Evolutionary conservation across 2,797 vertebrate genomes (phyloP).

Genomic region (Pelodytes ibericus): DNA sequence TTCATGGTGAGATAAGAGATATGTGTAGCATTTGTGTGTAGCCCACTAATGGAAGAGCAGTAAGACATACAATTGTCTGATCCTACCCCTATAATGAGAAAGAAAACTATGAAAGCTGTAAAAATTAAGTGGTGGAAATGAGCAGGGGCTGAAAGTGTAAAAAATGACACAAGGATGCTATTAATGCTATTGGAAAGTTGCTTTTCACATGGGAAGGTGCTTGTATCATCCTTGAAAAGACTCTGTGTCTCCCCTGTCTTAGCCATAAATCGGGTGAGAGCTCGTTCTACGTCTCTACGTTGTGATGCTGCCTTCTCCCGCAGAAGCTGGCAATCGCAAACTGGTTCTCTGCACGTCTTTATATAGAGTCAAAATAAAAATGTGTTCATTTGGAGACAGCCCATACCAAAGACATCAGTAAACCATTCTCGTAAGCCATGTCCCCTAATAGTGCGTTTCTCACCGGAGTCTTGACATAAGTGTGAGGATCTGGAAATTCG

Average conservation of each 20-base stretch:
- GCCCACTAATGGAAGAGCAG: no score
- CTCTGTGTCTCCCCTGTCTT: constrained; percentile 96
- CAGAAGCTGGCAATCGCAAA: constrained; percentile 93
- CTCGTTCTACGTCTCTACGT: constrained; percentile 91
- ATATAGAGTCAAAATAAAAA: neutral
- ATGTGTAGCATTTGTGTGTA: no score
- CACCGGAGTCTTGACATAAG: constrained; percentile 98
- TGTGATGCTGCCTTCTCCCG: constrained; percentile 95
- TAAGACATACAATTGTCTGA: no score
- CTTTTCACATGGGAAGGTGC: constrained; percentile 86
- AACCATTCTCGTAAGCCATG: no score
- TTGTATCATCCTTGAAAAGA: constrained; percentile 94
- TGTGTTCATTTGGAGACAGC: neutral
- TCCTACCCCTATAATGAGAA: no score
- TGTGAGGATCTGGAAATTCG: constrained; percentile 97
- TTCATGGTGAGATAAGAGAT: no score
- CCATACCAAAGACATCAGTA: no score
- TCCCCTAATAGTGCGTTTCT: constrained; percentile 61
- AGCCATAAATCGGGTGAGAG: constrained; percentile 97
- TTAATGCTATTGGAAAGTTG: no score
- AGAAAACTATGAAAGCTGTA: neutral
- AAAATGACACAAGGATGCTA: neutral
- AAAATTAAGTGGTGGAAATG: neutral
- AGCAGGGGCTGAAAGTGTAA: neutral
- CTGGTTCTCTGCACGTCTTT: constrained; percentile 93